These are phyloP conservation scores for Psettodes erumei DNA, from an alignment of 2,113 vertebrate species.

Conservation along the genomic window DNA sequence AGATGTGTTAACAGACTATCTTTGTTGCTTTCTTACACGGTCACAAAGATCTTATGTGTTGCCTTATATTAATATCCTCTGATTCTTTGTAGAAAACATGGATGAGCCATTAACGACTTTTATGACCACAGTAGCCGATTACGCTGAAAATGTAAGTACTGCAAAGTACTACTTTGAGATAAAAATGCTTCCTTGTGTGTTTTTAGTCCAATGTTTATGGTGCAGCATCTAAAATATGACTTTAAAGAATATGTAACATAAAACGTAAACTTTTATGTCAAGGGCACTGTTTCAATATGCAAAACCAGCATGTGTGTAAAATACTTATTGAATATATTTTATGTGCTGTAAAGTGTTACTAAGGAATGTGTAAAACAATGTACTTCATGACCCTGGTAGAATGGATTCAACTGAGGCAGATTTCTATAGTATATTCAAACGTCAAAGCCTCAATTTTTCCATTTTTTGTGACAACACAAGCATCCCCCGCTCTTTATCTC, in stretches of 20 bases:
- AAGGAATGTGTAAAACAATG: neutral
- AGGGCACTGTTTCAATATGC: neutral
- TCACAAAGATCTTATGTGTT: neutral
- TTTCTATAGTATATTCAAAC: conserved; percentile 34
- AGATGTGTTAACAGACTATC: neutral
- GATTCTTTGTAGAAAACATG: conserved; percentile 55
- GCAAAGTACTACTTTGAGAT: conserved; percentile 48
- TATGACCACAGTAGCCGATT: neutral
- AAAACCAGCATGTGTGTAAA: neutral
- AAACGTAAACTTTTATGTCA: too few species aligned
- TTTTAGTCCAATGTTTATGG: neutral
- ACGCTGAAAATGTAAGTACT: conserved; percentile 54
- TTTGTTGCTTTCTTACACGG: neutral
- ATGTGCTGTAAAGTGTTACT: neutral
- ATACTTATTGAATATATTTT: neutral
- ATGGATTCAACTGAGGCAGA: conserved; percentile 30
- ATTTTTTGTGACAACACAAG: conserved; percentile 31
- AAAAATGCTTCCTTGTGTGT: neutral
- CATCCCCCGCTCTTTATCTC: conserved; percentile 60
- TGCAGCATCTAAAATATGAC: neutral
- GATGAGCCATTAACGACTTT: neutral
- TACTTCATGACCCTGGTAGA: neutral
- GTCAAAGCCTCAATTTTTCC: conserved; percentile 56
- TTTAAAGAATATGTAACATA: neutral
- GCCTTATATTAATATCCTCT: neutral